Evolutionary conservation across 1,140 invertebrate genomes (phyloP).

Genomic region (Drosophila mojavensis): DNA sequence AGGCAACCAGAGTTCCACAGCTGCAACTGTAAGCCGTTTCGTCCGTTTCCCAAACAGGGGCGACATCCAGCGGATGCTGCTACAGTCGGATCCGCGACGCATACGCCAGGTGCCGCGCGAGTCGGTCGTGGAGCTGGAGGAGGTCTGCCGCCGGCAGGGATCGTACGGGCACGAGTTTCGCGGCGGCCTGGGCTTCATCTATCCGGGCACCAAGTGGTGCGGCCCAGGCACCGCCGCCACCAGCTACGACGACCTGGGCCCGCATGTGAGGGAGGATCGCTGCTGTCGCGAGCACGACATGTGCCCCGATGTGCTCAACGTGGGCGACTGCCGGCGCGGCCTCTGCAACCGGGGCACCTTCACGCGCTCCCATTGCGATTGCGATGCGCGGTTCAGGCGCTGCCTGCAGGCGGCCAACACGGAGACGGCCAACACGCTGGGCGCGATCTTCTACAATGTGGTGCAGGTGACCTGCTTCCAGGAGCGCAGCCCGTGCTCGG

Average conservation of each 20-base stretch:
- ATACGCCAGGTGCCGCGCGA: slow-evolving; percentile 87
- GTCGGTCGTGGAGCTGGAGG: slow-evolving; percentile 86
- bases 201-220: slow-evolving; percentile 90
- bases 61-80: slow-evolving; percentile 86
- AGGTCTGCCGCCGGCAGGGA: slow-evolving; percentile 85
- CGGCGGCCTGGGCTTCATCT: slow-evolving; percentile 84
- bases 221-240: slow-evolving; percentile 87
- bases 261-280: slow-evolving; percentile 87
- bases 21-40: background rate
- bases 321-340: slow-evolving; percentile 87
- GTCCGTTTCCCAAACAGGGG: slow-evolving; percentile 79
- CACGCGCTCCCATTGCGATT: slow-evolving; percentile 90
- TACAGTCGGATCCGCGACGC: slow-evolving; percentile 86
- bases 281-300: slow-evolving; percentile 92
- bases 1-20: background rate
- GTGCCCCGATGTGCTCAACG: slow-evolving; percentile 87
- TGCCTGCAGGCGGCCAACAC: slow-evolving; percentile 88
- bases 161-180: slow-evolving; percentile 81
- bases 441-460: slow-evolving; percentile 89
- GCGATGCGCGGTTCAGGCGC: slow-evolving; percentile 88
- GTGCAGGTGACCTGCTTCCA: slow-evolving; percentile 89
- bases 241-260: slow-evolving; percentile 88
- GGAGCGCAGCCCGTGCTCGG: slow-evolving; percentile 87
- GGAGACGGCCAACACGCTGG: slow-evolving; percentile 88
- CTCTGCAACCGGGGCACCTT: slow-evolving; percentile 89